phyloP scores from a whole-genome alignment of 1,140 invertebrate species.

The Magallana angulata region DNA sequence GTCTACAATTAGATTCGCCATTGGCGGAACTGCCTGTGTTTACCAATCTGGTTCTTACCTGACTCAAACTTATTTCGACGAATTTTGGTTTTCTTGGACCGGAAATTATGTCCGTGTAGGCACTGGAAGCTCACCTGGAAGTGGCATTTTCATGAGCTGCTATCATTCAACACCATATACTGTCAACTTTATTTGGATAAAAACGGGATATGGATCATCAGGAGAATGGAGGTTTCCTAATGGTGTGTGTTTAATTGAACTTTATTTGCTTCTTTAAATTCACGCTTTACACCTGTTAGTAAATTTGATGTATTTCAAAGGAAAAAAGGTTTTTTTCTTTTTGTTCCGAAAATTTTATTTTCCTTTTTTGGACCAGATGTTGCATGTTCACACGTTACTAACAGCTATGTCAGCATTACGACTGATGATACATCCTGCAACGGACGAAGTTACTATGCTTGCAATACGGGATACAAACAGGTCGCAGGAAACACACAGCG shows the following conservation, averaged over 20 bases:
- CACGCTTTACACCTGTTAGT: no score
- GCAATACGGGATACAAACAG: neutral
- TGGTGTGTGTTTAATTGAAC: neutral
- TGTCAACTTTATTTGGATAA: slow-evolving; percentile 3
- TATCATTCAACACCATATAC: neutral
- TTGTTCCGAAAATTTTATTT: no score
- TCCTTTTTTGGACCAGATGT: neutral
- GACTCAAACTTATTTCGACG: neutral
- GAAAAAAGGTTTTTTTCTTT: no score
- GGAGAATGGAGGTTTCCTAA: slow-evolving; percentile 24
- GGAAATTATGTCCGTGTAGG: neutral
- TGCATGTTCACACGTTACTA: neutral
- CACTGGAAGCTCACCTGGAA: neutral
- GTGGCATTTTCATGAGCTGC: neutral
- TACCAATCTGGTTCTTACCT: neutral
- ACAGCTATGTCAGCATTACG: neutral
- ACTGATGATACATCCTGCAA: neutral
- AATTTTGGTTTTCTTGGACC: slow-evolving; percentile 36
- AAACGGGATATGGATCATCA: neutral
- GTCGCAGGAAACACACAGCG: neutral
- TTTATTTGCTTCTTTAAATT: neutral
- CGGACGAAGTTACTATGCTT: neutral
- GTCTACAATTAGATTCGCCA: neutral
- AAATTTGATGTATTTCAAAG: no score
- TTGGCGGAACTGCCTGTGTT: neutral